These are phyloP conservation scores for Thera obeliscata DNA, from an alignment of 2,888 invertebrate genomes.

Conservation along the genomic window DNA sequence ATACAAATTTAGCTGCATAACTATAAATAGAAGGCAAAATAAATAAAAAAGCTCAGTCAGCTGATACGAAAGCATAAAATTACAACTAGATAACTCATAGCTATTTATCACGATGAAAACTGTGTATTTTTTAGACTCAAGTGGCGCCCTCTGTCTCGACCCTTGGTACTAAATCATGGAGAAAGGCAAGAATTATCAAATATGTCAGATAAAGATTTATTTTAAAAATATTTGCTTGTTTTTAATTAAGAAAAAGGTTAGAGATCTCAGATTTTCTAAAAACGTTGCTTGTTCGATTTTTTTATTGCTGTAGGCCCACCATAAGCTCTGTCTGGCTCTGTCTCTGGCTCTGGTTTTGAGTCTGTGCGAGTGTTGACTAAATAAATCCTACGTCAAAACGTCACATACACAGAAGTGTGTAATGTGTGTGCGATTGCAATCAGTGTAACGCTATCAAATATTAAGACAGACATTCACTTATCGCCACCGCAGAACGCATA, in stretches of 20 bases:
- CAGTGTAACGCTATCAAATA: too few species aligned
- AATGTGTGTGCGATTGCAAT: too few species aligned
- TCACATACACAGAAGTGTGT: too few species aligned
- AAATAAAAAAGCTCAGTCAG: slow-evolving; percentile 30
- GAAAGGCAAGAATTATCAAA: slow-evolving; percentile 76
- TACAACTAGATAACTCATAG: slow-evolving; percentile 43
- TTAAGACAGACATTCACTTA: too few species aligned
- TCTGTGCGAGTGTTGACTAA: too few species aligned
- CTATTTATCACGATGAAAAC: slow-evolving; percentile 75
- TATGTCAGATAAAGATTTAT: slow-evolving; percentile 74
- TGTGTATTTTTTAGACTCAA: slow-evolving; percentile 52
- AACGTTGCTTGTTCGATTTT: too few species aligned
- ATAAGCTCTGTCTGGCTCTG: too few species aligned
- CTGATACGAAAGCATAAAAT: slow-evolving; percentile 40
- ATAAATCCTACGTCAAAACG: too few species aligned
- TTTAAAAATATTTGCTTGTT: slow-evolving; percentile 33
- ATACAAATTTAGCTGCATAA: not conserved
- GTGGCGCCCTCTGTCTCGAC: slow-evolving; percentile 61
- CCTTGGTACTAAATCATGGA: slow-evolving; percentile 70
- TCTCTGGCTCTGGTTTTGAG: too few species aligned
- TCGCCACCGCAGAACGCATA: too few species aligned
- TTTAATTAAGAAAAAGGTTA: too few species aligned
- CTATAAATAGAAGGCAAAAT: slow-evolving; percentile 18
- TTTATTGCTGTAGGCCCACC: too few species aligned
- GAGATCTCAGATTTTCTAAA: not conserved